Evolutionary conservation across 2,113 vertebrate genomes (phyloP).

Genomic region (Tamias sibiricus): DNA sequence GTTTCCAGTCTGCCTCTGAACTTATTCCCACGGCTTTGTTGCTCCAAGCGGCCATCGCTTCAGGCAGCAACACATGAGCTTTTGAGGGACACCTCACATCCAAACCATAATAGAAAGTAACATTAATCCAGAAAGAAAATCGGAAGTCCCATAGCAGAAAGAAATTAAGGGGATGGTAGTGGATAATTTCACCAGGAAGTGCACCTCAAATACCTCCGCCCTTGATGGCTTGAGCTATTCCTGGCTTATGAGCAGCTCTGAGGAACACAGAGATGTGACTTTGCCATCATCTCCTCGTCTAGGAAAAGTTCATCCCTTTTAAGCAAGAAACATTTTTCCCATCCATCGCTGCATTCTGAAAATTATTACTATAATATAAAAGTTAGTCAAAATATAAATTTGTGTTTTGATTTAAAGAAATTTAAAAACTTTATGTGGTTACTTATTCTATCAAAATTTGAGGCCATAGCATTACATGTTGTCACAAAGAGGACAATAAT

Average conservation of each 20-base stretch:
- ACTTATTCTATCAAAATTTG: background rate
- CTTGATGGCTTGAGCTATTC: background rate
- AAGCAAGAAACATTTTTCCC: background rate
- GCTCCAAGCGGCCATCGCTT: too few species aligned
- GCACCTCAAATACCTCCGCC: background rate
- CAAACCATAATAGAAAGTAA: too few species aligned
- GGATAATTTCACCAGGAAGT: background rate
- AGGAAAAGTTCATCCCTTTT: background rate
- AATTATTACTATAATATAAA: background rate
- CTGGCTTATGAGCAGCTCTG: background rate
- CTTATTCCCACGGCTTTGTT: too few species aligned
- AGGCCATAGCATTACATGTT: background rate
- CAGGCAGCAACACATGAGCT: too few species aligned
- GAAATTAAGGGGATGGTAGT: background rate
- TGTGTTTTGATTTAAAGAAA: background rate
- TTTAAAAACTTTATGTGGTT: background rate
- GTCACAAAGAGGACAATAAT: background rate
- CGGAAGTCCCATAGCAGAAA: background rate
- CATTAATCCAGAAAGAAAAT: background rate
- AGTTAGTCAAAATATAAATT: background rate
- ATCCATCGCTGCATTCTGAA: background rate
- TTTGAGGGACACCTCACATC: too few species aligned
- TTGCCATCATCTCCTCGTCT: background rate
- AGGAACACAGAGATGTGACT: background rate
- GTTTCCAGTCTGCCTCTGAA: too few species aligned